phyloP scores from a whole-genome alignment of 2,113 vertebrate species.

The Pangasianodon gigas region DNA sequence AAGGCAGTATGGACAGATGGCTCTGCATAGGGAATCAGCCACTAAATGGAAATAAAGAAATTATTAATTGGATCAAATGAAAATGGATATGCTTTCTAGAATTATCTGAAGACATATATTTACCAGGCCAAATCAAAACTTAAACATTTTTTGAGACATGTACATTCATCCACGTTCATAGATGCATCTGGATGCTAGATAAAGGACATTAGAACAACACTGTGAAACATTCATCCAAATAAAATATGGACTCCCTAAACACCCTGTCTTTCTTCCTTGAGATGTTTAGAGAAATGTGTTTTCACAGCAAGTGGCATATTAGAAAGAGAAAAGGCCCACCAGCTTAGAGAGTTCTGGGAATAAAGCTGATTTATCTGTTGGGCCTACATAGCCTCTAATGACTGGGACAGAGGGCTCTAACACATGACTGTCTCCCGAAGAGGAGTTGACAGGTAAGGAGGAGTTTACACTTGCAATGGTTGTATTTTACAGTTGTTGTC shows the following conservation, averaged over 20 bases:
- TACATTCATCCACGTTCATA: not conserved
- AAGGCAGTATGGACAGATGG: not conserved
- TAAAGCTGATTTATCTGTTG: conserved; percentile 36
- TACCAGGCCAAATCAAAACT: not conserved
- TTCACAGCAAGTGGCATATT: conserved; percentile 3
- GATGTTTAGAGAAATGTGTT: not conserved
- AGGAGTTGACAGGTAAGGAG: not conserved
- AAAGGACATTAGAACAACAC: not conserved
- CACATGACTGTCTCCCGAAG: not conserved
- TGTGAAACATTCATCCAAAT: not conserved
- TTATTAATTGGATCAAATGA: not conserved
- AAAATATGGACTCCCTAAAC: not conserved
- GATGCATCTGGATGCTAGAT: not conserved
- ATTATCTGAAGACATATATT: not conserved
- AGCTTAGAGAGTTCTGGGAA: conserved; percentile 36
- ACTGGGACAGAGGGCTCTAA: not conserved
- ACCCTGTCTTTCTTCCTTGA: not conserved
- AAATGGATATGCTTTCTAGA: not conserved
- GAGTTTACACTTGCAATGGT: not conserved
- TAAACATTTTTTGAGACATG: not conserved
- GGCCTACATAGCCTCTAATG: not conserved
- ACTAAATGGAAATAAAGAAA: not conserved
- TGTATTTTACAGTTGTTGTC: not conserved
- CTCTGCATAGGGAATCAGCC: not conserved
- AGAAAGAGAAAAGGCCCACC: conserved; percentile 16